These are phyloP conservation scores for Vultur gryphus DNA, from an alignment of 2,797 vertebrate genomes.

Conservation along the genomic window DNA sequence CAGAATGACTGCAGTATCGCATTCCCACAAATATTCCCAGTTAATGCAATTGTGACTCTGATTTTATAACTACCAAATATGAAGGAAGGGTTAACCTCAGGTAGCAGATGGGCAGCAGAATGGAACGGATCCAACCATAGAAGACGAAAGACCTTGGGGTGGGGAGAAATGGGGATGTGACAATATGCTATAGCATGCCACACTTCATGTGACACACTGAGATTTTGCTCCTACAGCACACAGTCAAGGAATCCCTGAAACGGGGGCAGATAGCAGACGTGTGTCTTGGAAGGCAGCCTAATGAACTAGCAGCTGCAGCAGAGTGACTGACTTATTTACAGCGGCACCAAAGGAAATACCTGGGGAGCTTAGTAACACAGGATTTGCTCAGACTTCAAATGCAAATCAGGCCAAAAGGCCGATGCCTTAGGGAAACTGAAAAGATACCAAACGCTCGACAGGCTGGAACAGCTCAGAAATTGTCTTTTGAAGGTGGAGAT, in stretches of 20 bases:
- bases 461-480: background rate
- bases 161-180: background rate
- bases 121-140: background rate
- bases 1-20: fast-evolving
- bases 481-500: background rate
- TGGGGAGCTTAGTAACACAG: background rate
- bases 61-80: background rate
- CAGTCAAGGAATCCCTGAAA: background rate
- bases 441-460: background rate
- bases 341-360: background rate
- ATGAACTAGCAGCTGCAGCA: background rate
- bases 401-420: background rate
- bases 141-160: background rate
- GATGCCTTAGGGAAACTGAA: background rate
- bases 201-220: background rate
- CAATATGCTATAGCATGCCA: background rate
- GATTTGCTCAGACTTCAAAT: background rate
- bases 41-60: background rate
- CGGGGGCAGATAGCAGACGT: background rate
- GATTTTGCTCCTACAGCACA: background rate
- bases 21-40: background rate
- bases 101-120: background rate
- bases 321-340: background rate
- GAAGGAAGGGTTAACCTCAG: background rate
- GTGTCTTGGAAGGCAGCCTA: background rate